Base-by-base conservation (phyloP, 2,888 invertebrate genomes). In the Coenonympha glycerion region DNA sequence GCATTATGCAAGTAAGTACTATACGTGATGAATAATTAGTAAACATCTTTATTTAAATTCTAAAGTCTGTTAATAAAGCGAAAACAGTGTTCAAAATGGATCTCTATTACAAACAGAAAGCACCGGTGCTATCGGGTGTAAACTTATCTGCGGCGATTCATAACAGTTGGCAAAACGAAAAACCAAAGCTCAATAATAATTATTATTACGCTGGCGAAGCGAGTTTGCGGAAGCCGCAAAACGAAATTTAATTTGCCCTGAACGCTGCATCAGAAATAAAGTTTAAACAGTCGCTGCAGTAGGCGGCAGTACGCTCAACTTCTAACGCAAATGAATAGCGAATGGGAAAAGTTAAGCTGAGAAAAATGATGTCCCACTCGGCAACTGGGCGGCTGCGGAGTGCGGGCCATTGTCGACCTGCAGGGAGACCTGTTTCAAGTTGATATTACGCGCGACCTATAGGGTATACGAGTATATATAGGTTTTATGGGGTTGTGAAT, bases 241-340 rank as follows among this genome's bases (percentile, higher is more conserved):
- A 85, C 81, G 85, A 86, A 87, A 87, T 86, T 86, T 86, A 87
- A 87, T 87, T 87, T 86, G 85, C 81, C 80, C 80, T 84, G 87
- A 87, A 86, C 80, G 84, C 82, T 85, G 87, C 86, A 86, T 85
- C 87, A 85, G 83, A 83, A 85, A 85, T 85, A 86, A 85, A 86
- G 85, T 86, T 86, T 84, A 86, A 86, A 86, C 84, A 86, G 86
- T 84, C 81, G 77, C 76, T 82, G 85, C 84, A 84, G 79, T 77
- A 75, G 81, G 79, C 76, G 73, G 76, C 64, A 66, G 77, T 66
- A 81, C 79, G 84, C 61, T 73, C 73, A 87, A 86, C 86, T 87
- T 86, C 84, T 85, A 86, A 87, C 86, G 82, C 84, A 84, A 86
- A 87, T 87, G 87, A 87, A 87, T 86, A 87, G 83, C 79, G 85